These are phyloP conservation scores for Brachionus sp. DNA, from an alignment of 1,140 invertebrate genomes.

Conservation along the genomic window DNA sequence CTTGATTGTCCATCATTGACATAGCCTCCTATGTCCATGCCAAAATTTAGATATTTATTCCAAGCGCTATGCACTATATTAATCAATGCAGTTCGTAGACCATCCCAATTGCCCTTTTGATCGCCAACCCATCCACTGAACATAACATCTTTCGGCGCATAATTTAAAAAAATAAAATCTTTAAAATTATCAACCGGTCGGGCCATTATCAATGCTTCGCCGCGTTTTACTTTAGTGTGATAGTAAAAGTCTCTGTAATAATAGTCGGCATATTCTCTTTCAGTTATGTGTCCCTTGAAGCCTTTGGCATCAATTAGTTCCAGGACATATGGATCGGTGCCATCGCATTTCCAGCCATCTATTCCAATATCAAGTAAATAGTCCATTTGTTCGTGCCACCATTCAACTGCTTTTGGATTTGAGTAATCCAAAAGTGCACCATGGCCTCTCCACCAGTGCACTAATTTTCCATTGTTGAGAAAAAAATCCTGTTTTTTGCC, in stretches of 20 bases:
- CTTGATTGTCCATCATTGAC: not conserved
- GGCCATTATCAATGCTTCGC: slow-evolving; percentile 22
- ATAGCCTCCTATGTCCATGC: slow-evolving; percentile 35
- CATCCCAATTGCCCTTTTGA: slow-evolving; percentile 2
- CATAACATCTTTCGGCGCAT: slow-evolving; percentile 27
- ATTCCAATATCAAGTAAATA: slow-evolving; percentile 14
- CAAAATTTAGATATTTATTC: slow-evolving; percentile 28
- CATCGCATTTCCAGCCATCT: slow-evolving; percentile 41
- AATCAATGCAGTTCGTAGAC: not conserved
- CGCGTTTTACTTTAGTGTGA: not conserved
- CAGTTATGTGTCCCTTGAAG: slow-evolving; percentile 10
- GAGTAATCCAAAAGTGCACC: slow-evolving; percentile 5
- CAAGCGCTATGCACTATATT: slow-evolving; percentile 36
- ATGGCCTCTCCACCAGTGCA: slow-evolving; percentile 30
- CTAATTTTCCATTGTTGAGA: slow-evolving; percentile 11
- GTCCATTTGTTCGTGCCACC: slow-evolving; percentile 42
- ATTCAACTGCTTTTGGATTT: slow-evolving; percentile 15
- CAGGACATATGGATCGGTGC: slow-evolving; percentile 30
- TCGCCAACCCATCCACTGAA: slow-evolving; percentile 39
- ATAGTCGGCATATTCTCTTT: not conserved
- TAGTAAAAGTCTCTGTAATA: slow-evolving; percentile 33
- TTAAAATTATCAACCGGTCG: slow-evolving; percentile 16
- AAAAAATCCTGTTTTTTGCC: slow-evolving; percentile 23
- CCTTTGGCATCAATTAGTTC: slow-evolving; percentile 12
- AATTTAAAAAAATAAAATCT: slow-evolving; percentile 17